Conservation (phyloP, 2,888 invertebrate genomes). For the Drosophila prolongata region DNA sequence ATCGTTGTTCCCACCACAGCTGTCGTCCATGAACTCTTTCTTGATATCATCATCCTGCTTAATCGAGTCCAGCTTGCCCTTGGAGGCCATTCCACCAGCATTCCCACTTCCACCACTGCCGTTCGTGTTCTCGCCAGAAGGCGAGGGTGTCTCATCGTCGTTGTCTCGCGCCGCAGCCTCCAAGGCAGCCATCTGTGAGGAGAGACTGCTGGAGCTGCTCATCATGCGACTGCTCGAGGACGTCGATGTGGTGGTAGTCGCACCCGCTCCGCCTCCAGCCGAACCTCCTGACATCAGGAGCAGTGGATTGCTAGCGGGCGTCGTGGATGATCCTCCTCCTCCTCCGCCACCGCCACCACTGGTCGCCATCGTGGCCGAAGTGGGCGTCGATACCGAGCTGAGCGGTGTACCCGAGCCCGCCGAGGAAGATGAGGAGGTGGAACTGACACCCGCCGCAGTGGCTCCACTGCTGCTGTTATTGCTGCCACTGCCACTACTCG, state of each 20-base stretch:
- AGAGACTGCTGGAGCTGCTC: conserved; percentile 85
- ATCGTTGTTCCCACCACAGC: conserved; percentile 81
- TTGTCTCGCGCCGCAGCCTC: conserved; percentile 89
- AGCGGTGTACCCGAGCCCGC: conserved; percentile 5
- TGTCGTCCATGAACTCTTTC: conserved; percentile 87
- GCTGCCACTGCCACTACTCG: conserved; percentile 72
- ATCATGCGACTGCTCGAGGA: conserved; percentile 55
- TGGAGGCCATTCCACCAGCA: conserved; percentile 83
- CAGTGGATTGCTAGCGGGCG: conserved; percentile 49
- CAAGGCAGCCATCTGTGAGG: conserved; percentile 90
- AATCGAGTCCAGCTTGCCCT: conserved; percentile 88
- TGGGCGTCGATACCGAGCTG: conserved; percentile 48
- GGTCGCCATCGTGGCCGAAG: conserved; percentile 65
- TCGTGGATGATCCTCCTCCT: conserved; percentile 23
- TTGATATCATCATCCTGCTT: conserved; percentile 89
- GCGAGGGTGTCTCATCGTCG: conserved; percentile 88
- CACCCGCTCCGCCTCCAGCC: conserved; percentile 12
- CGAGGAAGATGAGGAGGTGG: conserved; percentile 37
- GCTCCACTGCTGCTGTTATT: conserved; percentile 52
- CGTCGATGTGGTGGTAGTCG: conserved; percentile 31
- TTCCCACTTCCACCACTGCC: conserved; percentile 57
- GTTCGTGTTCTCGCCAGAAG: conserved; percentile 81
- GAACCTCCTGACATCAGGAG: conserved; percentile 41
- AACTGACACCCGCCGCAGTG: conserved; percentile 44
- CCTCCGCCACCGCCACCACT: conserved; percentile 26